Evolutionary conservation across 2,888 invertebrate genomes (phyloP).

Genomic region (Temnothorax unifasciatus): DNA sequence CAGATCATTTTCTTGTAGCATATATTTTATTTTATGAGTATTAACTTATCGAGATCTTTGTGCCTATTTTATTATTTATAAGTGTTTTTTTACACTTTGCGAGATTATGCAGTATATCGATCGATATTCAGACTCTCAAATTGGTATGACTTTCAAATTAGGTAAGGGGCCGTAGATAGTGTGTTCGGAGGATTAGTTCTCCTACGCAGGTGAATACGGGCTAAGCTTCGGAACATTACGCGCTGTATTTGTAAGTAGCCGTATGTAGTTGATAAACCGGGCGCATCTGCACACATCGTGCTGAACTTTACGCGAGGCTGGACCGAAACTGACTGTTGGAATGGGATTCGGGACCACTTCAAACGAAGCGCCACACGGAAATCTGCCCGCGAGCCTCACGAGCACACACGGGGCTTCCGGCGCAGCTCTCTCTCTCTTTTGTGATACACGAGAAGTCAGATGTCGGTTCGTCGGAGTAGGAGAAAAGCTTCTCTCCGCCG

Average conservation of each 20-base stretch:
- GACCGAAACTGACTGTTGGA: constrained; percentile 55
- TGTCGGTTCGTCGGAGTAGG: constrained; percentile 48
- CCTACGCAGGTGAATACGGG: background rate
- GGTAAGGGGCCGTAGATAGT: background rate
- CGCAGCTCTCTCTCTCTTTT: constrained; percentile 43
- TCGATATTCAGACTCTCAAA: background rate
- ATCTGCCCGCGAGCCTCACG: constrained; percentile 43
- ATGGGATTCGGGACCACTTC: constrained; percentile 57
- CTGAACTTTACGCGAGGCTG: constrained; percentile 53
- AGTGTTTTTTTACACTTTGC: background rate
- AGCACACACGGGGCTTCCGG: constrained; percentile 44
- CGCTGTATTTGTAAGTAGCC: constrained; percentile 39
- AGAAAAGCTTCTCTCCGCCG: constrained; percentile 48
- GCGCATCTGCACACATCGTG: constrained; percentile 35
- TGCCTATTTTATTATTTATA: background rate
- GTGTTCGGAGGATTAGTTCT: constrained; percentile 4
- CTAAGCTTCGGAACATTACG: constrained; percentile 16
- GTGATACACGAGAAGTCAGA: constrained; percentile 58
- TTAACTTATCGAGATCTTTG: background rate
- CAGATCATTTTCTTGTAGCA: background rate
- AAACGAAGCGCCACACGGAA: constrained; percentile 57
- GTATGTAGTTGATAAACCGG: constrained; percentile 23
- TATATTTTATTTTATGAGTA: background rate
- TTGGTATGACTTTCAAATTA: constrained; percentile 40
- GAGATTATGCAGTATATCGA: background rate